A percentile compares a stretch with the other conserved stretches of the same genome.
Evolutionary conservation across 2,888 invertebrate species (phyloP).

Genomic region (Plagiodera versicolora): DNA sequence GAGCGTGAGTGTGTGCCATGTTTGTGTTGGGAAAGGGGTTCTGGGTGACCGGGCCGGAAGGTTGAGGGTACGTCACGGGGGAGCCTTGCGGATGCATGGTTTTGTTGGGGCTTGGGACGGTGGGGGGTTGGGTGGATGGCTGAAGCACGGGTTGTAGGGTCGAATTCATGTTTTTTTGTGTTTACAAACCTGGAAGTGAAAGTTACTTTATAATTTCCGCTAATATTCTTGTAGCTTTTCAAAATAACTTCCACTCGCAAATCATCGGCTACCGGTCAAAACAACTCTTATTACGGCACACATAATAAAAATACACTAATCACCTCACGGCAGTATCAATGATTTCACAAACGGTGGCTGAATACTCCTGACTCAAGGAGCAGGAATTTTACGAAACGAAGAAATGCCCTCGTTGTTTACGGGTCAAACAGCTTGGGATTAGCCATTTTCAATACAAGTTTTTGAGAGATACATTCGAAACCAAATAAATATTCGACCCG

Average conservation of each 20-base stretch:
- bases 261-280: background rate
- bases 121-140: conserved; percentile 54
- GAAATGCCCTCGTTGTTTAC: conserved; percentile 29
- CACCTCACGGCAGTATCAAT: background rate
- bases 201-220: background rate
- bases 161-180: conserved; percentile 60
- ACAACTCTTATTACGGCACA: conserved; percentile 8
- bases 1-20: conserved; percentile 40
- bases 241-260: background rate
- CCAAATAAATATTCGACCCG: background rate
- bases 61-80: conserved; percentile 42
- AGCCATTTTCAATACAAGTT: background rate
- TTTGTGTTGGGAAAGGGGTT: conserved; percentile 40
- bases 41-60: conserved; percentile 45
- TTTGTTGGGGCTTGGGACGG: conserved; percentile 44
- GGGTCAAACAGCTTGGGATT: conserved; percentile 46
- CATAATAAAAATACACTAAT: background rate
- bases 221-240: background rate
- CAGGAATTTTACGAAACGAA: background rate
- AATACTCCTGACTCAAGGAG: background rate
- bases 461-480: background rate
- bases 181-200: conserved; percentile 22
- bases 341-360: background rate
- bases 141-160: conserved; percentile 64
- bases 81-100: conserved; percentile 49